Evolutionary conservation across 2,797 vertebrate genomes (phyloP), one percentile per base, ranked within the genome.

Genomic region (Pteropus rufus): DNA sequence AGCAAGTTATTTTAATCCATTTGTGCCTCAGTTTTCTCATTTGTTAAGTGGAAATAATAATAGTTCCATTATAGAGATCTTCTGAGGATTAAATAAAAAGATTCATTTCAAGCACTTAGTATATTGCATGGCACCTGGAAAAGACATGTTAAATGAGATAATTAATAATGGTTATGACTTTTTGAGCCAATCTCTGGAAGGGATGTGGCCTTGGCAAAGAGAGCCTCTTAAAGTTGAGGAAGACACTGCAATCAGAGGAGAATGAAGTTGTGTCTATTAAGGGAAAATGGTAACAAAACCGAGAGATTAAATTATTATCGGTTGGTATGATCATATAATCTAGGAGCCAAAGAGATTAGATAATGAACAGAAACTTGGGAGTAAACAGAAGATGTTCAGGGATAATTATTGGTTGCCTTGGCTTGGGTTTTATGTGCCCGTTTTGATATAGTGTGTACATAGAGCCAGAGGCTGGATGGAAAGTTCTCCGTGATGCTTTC

Each of bases 11-110:
- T 54, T 44, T 70, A 84, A 79, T 89, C 21, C 21, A 29, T 39
- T 80, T 65, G 44, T 76, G 21, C 52, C 34, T 91, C 69, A 36
- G 29, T 94, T 94, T 92, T 49, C 26, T 97, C 29, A 64, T 77
- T 67, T 89, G 23, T 89, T 79, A 89, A 85, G 39, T 93, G 62
- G 65, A 46, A 44, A 58, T 75, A 49, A 72, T 65, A 89, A 56
- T 19, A 23, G 29, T 34, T 82, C 36, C 26, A 12, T 64, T 11
- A 31, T 29, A 1, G 34, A 7, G 4, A 15, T 91, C 23, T 69
- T 76, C 18, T 58, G 70, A 87, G 49, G 52, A 70, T 67, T 77
- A 80, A 93, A 82, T 75, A 41, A 67, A 52, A 60, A 52, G 34
- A 49, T 62, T 11, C 82, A 31, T 72, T 94, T 81, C 46, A 75